Evolutionary conservation across 2,797 vertebrate species (phyloP).

Genomic region (Eidolon dupreanum): DNA sequence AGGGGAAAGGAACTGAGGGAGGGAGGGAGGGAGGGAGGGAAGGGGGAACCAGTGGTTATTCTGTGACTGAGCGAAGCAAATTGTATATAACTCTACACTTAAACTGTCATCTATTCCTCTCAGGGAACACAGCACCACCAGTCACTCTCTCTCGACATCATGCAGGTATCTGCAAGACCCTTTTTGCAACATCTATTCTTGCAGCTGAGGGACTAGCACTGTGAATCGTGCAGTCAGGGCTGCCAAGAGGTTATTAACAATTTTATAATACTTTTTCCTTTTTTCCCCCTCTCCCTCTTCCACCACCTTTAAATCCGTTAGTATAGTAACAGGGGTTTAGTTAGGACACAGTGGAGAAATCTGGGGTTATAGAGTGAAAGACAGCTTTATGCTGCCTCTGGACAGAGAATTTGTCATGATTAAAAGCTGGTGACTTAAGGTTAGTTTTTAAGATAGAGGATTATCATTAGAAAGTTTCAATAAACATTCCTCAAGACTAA

Average conservation of each 20-base stretch:
- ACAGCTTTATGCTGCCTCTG: neutral
- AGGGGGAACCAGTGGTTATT: rapidly evolving
- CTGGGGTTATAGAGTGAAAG: neutral
- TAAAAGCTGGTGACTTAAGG: slow-evolving; percentile 2
- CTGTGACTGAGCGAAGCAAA: rapidly evolving
- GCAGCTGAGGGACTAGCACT: neutral
- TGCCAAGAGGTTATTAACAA: neutral
- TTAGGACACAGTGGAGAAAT: neutral
- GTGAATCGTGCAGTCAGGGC: neutral
- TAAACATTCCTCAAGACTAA: neutral
- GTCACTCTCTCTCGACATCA: no score
- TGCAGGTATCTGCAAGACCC: neutral
- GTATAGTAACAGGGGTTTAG: neutral
- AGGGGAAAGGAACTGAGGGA: neutral
- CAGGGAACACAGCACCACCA: neutral
- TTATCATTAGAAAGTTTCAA: neutral
- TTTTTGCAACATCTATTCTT: neutral
- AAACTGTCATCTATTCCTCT: neutral
- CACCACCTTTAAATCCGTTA: slow-evolving; percentile 24
- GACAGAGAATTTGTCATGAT: neutral
- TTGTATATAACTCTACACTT: neutral
- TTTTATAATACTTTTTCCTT: neutral
- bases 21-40: rapidly evolving
- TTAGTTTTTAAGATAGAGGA: neutral
- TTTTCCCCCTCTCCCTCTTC: neutral